Percentiles rank a stretch among this genome's conserved stretches.
Evolutionary conservation across 37 sponge, comb jelly and placozoan species (phyloP).

Genomic region (Aplysina aerophoba): DNA sequence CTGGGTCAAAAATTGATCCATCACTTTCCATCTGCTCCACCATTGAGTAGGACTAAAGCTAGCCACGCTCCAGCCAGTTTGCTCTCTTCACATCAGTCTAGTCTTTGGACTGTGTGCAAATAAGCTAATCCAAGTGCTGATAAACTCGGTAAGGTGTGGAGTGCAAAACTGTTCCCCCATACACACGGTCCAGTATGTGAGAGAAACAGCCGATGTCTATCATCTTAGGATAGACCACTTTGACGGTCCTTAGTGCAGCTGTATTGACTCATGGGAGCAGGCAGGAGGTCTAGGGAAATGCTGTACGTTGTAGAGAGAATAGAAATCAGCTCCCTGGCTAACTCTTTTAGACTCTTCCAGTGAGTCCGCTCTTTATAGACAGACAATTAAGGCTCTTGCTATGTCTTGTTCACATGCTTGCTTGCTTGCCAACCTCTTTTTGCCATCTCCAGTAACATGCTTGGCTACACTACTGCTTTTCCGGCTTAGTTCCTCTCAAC

Average conservation of each 20-base stretch:
- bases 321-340: slow-evolving; percentile 36
- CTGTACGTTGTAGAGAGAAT: slow-evolving; percentile 14
- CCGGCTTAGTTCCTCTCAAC: slow-evolving; percentile 42
- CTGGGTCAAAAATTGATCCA: slow-evolving; percentile 18
- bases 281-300: slow-evolving; percentile 4
- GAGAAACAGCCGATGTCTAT: slow-evolving; percentile 58
- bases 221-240: slow-evolving; percentile 33
- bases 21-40: slow-evolving; percentile 74
- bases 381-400: background rate
- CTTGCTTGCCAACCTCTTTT: slow-evolving; percentile 15
- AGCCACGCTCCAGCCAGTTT: slow-evolving; percentile 43
- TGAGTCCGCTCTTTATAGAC: slow-evolving; percentile 15
- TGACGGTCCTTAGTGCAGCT: slow-evolving; percentile 34
- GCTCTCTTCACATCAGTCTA: no score
- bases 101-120: slow-evolving; percentile 30
- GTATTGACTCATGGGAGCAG: slow-evolving; percentile 42
- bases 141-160: slow-evolving; percentile 46
- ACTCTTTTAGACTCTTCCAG: slow-evolving; percentile 39
- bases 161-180: slow-evolving; percentile 42
- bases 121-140: slow-evolving; percentile 26
- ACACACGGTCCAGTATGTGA: slow-evolving; percentile 54
- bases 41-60: slow-evolving; percentile 48
- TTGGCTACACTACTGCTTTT: slow-evolving; percentile 18
- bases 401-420: slow-evolving; percentile 44
- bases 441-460: slow-evolving; percentile 31